Base-by-base conservation (phyloP, 2,797 vertebrate genomes). In the Coluber constrictor region DNA sequence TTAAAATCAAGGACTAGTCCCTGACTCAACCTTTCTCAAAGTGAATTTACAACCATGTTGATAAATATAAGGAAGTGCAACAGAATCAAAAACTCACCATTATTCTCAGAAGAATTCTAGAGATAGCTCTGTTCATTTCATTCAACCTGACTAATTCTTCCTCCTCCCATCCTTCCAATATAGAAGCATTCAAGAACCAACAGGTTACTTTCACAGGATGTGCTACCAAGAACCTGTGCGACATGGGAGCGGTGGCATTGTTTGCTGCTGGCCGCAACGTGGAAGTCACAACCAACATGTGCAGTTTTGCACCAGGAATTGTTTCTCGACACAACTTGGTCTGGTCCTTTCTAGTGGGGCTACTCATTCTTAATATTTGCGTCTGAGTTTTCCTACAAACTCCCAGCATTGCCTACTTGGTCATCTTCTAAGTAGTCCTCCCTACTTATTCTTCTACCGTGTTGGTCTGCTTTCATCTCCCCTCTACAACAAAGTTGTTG, bases 151-250 rank as follows among this genome's bases (percentile, higher is more conserved):
- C 43, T 47, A 88, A 88, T 56, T 8, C 32, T 90, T 74, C 55
- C 2, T 6, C 74, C 5, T 10, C 7, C 3, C 70, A 18, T 16
- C 3, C 37, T 43, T 13, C 37, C 54, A 15, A 5, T 60, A 15
- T 60, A 87, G 91, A 88, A 16, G 37, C 66, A 43, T 90, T 60
- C 60, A 89, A 88, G 83, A 8, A 79, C 5, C 54, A 92, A 20
- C 88, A 92, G 0, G 88, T 94, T 6, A n/a, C 88, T 91, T 92
- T 92, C 83, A 90, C 56, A 59, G 93, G 93, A 57, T 94, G 93
- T 1, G 89, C 93, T 56, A 92, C 93, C 79, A 90, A 37, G 90
- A 92, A 74, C 56, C 12, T 94, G 13, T 93, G 93, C 0, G 88
- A 74, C 3, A 60, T 92, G 88, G 93, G 93, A n/a, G 93, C 93